phyloP scores from a whole-genome alignment of 2,797 vertebrate genomes.

The Macrochelys suwanniensis region DNA sequence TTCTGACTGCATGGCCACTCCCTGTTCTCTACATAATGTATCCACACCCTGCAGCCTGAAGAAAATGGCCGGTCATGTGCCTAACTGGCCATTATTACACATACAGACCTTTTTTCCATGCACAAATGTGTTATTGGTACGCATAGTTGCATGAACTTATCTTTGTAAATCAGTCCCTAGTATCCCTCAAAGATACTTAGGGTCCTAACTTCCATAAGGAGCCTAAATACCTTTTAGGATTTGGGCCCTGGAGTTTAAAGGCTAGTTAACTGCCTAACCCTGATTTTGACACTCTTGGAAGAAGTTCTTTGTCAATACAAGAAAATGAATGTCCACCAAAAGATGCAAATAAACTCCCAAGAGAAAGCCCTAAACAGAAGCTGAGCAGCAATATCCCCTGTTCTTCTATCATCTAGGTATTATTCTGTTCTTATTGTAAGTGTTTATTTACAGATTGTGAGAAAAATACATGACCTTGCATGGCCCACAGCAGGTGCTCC shows the following conservation, averaged over 20 bases:
- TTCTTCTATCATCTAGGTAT: constrained; percentile 39
- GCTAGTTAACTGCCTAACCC: neutral
- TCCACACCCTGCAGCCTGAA: neutral
- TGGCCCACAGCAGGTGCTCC: constrained; percentile 73
- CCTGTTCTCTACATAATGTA: neutral
- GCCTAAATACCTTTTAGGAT: neutral
- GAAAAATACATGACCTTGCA: constrained; percentile 58
- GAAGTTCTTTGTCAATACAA: neutral
- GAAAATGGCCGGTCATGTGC: neutral
- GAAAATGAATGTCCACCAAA: neutral
- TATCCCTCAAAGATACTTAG: neutral
- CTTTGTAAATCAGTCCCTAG: neutral
- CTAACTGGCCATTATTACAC: neutral
- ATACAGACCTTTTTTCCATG: neutral
- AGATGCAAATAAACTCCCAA: constrained; percentile 8
- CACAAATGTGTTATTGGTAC: neutral
- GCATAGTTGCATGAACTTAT: neutral
- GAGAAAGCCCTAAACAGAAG: constrained; percentile 24
- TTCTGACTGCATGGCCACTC: neutral
- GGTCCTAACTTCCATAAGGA: neutral
- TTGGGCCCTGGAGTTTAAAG: neutral
- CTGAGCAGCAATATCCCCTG: neutral
- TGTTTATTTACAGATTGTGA: constrained; percentile 80
- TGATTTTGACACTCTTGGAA: neutral
- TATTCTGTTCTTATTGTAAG: constrained; percentile 52